These are phyloP conservation scores for Melanotaenia parkinsoni DNA, from an alignment of 2,797 vertebrate genomes.

Conservation along the genomic window DNA sequence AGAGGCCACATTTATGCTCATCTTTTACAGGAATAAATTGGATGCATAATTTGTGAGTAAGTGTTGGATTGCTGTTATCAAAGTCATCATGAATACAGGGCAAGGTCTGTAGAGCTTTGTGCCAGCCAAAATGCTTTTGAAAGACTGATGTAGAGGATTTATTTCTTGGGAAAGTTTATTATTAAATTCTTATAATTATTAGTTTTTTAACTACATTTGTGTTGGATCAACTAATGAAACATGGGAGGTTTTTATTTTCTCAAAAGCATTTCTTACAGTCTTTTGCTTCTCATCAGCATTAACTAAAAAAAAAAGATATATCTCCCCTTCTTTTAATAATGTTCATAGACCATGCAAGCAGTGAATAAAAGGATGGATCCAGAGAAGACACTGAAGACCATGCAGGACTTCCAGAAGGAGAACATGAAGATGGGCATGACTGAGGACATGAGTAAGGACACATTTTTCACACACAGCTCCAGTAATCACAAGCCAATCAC, in stretches of 20 bases:
- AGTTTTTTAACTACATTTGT: neutral
- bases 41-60: conserved; percentile 41
- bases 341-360: conserved; percentile 92
- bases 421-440: conserved; percentile 99
- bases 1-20: conserved; percentile 24
- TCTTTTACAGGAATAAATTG: conserved; percentile 20
- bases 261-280: neutral
- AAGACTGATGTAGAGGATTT: neutral
- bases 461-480: conserved; percentile 6
- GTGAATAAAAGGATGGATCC: conserved; percentile 99
- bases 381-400: conserved; percentile 95
- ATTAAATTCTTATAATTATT: neutral
- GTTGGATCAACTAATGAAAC: neutral
- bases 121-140: neutral
- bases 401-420: conserved; percentile 99
- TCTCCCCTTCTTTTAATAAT: conserved; percentile 10
- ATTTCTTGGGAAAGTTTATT: no score
- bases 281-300: neutral
- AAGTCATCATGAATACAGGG: conserved; percentile 13
- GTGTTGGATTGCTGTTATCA: neutral
- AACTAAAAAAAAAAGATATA: neutral
- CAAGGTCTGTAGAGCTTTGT: neutral
- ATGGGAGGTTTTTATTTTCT: neutral
- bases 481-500: conserved; percentile 20
- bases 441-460: conserved; percentile 94